Percentiles rank a stretch among this genome's conserved stretches.
phyloP scores from a whole-genome alignment of 2,113 vertebrate genomes.

The Cephalopholis sonnerati region DNA sequence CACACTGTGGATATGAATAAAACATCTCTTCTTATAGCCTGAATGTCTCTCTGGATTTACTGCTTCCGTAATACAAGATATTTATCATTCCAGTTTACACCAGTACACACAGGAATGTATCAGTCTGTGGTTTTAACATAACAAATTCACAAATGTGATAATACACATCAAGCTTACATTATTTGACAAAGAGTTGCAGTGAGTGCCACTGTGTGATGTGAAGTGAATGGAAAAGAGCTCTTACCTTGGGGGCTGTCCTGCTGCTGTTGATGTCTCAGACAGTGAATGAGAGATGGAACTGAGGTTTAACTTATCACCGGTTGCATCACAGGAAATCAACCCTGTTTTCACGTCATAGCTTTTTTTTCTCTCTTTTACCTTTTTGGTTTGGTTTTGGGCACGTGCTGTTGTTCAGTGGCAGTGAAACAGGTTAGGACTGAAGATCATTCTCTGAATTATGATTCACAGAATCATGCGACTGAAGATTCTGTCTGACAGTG shows the following conservation, averaged over 20 bases:
- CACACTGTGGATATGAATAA: conserved; percentile 1
- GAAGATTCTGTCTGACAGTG: too few species aligned
- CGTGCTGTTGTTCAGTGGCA: background rate
- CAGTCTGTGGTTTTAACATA: background rate
- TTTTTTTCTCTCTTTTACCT: conserved; percentile 6
- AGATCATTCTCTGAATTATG: background rate
- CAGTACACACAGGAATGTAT: background rate
- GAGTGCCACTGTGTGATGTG: background rate
- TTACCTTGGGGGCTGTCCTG: conserved; percentile 58
- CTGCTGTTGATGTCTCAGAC: conserved; percentile 22
- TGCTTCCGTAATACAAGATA: background rate
- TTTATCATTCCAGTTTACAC: background rate
- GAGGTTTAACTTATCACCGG: conserved; percentile 44
- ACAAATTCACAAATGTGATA: background rate
- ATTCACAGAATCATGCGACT: too few species aligned
- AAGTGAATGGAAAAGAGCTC: background rate
- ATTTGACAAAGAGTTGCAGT: background rate
- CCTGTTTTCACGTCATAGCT: background rate
- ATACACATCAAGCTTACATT: background rate
- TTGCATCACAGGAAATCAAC: conserved; percentile 51
- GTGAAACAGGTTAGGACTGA: background rate
- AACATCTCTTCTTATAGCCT: background rate
- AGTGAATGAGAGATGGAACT: conserved; percentile 44
- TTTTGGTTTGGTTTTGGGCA: background rate
- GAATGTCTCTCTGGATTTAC: background rate